phyloP scores from a whole-genome alignment of 1,140 invertebrate genomes.

The Paraescarpia echinospica region DNA sequence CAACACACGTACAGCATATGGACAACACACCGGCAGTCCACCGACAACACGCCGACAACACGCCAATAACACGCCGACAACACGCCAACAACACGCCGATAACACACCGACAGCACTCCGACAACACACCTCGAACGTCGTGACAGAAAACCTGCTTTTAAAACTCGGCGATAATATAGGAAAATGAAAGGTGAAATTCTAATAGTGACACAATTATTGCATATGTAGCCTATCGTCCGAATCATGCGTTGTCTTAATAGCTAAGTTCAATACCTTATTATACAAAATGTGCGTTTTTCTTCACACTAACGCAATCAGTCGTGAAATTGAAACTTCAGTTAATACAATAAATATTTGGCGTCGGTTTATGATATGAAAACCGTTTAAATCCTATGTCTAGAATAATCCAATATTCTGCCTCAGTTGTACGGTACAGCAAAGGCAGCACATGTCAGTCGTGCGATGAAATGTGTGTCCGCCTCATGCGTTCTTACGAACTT shows the following conservation, averaged over 20 bases:
- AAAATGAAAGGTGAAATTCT: neutral
- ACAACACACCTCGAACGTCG: neutral
- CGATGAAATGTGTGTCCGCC: neutral
- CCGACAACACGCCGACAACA: neutral
- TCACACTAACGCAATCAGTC: no score
- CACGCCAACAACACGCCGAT: neutral
- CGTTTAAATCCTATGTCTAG: no score
- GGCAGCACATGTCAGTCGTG: neutral
- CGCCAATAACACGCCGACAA: neutral
- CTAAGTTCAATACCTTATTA: neutral
- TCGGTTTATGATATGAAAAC: neutral
- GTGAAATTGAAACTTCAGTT: no score
- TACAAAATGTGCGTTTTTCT: no score
- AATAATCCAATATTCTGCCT: neutral
- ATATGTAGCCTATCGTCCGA: neutral
- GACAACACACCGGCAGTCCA: neutral
- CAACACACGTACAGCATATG: neutral
- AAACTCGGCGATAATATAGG: neutral
- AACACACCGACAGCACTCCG: neutral
- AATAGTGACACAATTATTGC: neutral
- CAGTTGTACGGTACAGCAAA: neutral
- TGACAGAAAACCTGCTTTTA: neutral
- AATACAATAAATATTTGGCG: neutral
- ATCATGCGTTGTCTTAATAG: neutral
- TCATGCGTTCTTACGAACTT: neutral